These are phyloP conservation scores for Sinohyriopsis cumingii DNA, from an alignment of 2,888 invertebrate species.

Conservation along the genomic window DNA sequence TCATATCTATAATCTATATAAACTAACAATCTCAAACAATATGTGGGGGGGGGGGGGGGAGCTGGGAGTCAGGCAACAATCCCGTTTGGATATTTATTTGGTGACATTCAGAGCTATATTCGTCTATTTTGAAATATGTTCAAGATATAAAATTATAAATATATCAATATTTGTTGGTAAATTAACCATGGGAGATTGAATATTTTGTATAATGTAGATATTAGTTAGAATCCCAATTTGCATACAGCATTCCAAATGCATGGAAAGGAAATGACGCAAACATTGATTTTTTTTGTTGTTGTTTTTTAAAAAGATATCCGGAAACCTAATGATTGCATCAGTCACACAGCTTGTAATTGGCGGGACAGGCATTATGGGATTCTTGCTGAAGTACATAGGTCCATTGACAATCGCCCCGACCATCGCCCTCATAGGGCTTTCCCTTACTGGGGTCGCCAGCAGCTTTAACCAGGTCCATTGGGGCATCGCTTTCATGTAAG, in stretches of 20 bases:
- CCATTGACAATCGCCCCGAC: slow-evolving; percentile 90
- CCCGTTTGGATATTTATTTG: no score
- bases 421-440: slow-evolving; percentile 87
- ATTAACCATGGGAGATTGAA: no score
- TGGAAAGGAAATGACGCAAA: background rate
- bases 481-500: slow-evolving; percentile 86
- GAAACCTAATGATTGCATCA: slow-evolving; percentile 56
- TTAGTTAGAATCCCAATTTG: no score
- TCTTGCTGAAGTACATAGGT: slow-evolving; percentile 76
- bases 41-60: no score
- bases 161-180: no score
- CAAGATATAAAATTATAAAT: no score
- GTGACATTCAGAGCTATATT: no score
- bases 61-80: no score
- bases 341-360: slow-evolving; percentile 55
- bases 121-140: no score
- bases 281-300: background rate
- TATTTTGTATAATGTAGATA: no score
- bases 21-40: no score
- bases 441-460: slow-evolving; percentile 86
- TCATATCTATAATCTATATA: no score
- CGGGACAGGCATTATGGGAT: slow-evolving; percentile 50
- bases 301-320: slow-evolving; percentile 52
- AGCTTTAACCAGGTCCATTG: slow-evolving; percentile 85
- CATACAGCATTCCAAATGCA: background rate